These are phyloP conservation scores for Trypoxylon attenuatum DNA, from an alignment of 2,888 invertebrate genomes.

Conservation along the genomic window DNA sequence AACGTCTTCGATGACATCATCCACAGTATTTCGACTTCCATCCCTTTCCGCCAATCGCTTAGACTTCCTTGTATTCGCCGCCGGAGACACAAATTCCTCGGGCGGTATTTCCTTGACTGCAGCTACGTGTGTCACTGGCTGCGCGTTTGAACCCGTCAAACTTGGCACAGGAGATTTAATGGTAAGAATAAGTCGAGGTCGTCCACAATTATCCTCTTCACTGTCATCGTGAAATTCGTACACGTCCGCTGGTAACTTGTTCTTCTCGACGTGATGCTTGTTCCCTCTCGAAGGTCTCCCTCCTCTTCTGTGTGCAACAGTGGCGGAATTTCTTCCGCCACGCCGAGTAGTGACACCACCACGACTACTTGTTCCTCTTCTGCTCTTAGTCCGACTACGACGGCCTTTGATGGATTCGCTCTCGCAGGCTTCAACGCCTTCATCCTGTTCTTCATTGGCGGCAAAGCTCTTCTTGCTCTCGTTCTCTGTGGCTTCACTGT, in stretches of 20 bases:
- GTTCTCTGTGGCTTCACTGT: constrained; percentile 57
- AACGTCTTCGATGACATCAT: constrained; percentile 93
- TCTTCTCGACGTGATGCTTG: constrained; percentile 74
- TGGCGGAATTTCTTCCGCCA: constrained; percentile 71
- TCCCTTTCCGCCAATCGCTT: constrained; percentile 87
- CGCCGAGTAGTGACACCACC: constrained; percentile 80
- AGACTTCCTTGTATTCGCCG: constrained; percentile 86
- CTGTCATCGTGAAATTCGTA: constrained; percentile 95
- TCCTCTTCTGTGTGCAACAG: constrained; percentile 64
- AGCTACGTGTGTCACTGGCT: constrained; percentile 71
- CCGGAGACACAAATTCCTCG: constrained; percentile 81
- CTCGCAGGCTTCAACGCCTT: constrained; percentile 69
- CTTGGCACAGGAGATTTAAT: constrained; percentile 83
- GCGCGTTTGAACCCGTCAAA: constrained; percentile 67
- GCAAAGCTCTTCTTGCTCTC: constrained; percentile 64
- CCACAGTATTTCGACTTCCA: constrained; percentile 84
- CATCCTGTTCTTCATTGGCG: constrained; percentile 68
- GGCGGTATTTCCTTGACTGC: constrained; percentile 76
- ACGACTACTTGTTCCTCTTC: constrained; percentile 67
- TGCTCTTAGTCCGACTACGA: constrained; percentile 70
- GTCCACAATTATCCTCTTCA: constrained; percentile 80
- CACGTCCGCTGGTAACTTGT: constrained; percentile 83
- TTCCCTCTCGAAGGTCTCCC: constrained; percentile 73
- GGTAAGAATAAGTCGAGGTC: constrained; percentile 87
- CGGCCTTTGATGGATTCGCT: constrained; percentile 69